Percentiles rank a stretch among this genome's conserved stretches.
phyloP scores from a whole-genome alignment of 1,140 invertebrate genomes.

The Panagrolaimus sp. region DNA sequence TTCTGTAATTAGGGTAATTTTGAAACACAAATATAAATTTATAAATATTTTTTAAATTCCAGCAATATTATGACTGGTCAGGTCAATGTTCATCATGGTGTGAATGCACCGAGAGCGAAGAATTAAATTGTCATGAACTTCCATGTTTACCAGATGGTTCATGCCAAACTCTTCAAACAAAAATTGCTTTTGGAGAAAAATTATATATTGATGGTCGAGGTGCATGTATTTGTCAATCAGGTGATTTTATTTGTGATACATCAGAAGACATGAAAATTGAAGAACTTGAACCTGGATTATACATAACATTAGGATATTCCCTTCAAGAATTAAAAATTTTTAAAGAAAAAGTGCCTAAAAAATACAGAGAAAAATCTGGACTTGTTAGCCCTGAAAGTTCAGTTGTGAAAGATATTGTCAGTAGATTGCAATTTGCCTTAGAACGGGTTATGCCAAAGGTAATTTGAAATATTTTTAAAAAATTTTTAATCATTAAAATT shows the following conservation, averaged over 20 bases:
- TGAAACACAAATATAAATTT: background rate
- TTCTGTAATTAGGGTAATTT: slow-evolving; percentile 43
- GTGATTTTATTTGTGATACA: slow-evolving; percentile 54
- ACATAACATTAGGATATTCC: slow-evolving; percentile 46
- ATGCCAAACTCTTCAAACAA: slow-evolving; percentile 49
- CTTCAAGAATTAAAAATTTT: slow-evolving; percentile 42
- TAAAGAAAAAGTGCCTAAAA: slow-evolving; percentile 43
- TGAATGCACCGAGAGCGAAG: slow-evolving; percentile 44
- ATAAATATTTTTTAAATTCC: slow-evolving; percentile 16
- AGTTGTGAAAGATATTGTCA: slow-evolving; percentile 48
- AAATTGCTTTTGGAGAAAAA: slow-evolving; percentile 53
- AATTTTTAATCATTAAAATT: background rate
- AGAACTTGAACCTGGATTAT: slow-evolving; percentile 46
- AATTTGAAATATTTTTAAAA: background rate
- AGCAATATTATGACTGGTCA: slow-evolving; percentile 53
- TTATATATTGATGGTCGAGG: slow-evolving; percentile 53
- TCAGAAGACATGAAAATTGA: slow-evolving; percentile 30
- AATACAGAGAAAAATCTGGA: slow-evolving; percentile 34
- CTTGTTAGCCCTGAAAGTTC: slow-evolving; percentile 42
- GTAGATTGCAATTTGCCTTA: slow-evolving; percentile 52
- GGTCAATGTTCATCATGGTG: slow-evolving; percentile 57
- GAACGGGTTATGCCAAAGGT: slow-evolving; percentile 53
- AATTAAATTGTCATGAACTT: slow-evolving; percentile 40
- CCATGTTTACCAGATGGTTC: slow-evolving; percentile 45
- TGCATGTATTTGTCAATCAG: slow-evolving; percentile 51